phyloP scores from a whole-genome alignment of 2,888 invertebrate species.

The Merodon equestris region DNA sequence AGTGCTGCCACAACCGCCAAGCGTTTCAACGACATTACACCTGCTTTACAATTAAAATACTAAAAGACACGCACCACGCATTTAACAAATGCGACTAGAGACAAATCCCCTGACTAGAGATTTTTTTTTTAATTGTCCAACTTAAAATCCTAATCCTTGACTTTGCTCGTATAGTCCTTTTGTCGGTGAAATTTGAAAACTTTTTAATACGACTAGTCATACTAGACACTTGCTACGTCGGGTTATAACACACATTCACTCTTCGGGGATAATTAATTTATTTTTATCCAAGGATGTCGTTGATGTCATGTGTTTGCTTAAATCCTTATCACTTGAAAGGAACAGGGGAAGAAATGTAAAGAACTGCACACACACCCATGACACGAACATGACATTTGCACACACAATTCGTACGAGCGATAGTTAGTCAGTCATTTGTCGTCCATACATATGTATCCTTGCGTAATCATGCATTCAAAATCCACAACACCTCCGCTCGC shows the following conservation, averaged over 20 bases:
- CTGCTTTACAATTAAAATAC: conserved; percentile 16
- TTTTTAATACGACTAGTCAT: neutral
- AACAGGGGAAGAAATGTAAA: neutral
- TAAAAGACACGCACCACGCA: neutral
- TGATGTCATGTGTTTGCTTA: conserved; percentile 41
- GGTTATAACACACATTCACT: conserved; percentile 30
- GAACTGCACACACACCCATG: conserved; percentile 4
- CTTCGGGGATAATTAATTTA: conserved; percentile 51
- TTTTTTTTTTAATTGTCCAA: conserved; percentile 18
- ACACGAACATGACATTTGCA: neutral
- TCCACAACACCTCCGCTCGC: conserved; percentile 12
- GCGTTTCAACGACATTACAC: conserved; percentile 83
- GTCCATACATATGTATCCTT: no score
- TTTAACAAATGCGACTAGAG: no score
- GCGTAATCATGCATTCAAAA: conserved; percentile 41
- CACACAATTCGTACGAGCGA: conserved; percentile 18
- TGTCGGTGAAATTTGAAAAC: neutral
- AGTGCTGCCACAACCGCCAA: conserved; percentile 80
- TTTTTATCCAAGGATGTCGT: conserved; percentile 55
- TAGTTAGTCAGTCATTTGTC: no score
- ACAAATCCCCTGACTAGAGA: no score
- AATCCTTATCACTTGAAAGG: conserved; percentile 43
- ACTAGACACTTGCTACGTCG: no score
- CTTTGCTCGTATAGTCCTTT: neutral
- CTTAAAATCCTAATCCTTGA: conserved; percentile 25